Evolutionary conservation across 2,113 vertebrate species (phyloP).

Genomic region (Hipposideros armiger): DNA sequence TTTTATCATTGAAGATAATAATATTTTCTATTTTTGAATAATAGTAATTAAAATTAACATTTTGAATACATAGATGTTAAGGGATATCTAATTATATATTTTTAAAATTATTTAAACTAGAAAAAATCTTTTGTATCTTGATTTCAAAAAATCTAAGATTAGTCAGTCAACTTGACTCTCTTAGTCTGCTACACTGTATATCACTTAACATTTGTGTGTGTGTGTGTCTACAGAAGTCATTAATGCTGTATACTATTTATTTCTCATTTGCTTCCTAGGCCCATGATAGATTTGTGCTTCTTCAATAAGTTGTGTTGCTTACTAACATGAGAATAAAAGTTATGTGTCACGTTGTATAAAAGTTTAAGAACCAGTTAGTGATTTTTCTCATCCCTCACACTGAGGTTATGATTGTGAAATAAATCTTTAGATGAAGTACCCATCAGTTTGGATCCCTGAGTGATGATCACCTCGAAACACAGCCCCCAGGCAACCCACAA

Average conservation of each 20-base stretch:
- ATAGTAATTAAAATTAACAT: background rate
- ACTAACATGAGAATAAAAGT: background rate
- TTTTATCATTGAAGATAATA: background rate
- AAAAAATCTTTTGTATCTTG: background rate
- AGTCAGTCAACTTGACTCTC: background rate
- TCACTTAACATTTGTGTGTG: background rate
- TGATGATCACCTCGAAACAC: background rate
- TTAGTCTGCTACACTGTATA: background rate
- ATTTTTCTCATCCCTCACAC: background rate
- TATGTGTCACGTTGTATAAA: background rate
- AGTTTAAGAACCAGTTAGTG: background rate
- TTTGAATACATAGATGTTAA: background rate
- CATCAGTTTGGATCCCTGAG: background rate
- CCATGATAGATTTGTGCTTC: background rate
- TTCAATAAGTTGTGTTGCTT: background rate
- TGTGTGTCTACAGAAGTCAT: background rate
- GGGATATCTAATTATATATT: background rate
- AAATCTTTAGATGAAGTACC: background rate
- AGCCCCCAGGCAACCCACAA: background rate
- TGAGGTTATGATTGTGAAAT: background rate
- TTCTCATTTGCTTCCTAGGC: background rate
- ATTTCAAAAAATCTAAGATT: background rate
- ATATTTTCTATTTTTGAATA: background rate
- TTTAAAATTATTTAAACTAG: background rate
- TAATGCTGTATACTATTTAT: background rate